These are phyloP conservation scores for Stenopsyche tienmushanensis DNA, from an alignment of 1,140 invertebrate genomes.

Conservation along the genomic window DNA sequence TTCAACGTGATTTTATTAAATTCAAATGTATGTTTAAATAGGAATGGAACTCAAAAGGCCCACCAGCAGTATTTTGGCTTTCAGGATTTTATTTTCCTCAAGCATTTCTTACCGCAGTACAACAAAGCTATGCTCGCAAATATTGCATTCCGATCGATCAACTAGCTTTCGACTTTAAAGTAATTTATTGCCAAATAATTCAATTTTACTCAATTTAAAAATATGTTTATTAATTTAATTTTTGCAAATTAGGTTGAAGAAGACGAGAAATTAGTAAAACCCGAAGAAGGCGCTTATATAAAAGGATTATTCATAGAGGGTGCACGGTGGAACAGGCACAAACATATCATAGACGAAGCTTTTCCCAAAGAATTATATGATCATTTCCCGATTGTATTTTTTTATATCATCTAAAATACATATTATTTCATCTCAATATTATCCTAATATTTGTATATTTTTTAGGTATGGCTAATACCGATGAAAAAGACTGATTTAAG, in stretches of 20 bases:
- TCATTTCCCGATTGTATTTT: conserved; percentile 68
- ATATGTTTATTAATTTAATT: conserved; percentile 26
- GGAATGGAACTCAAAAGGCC: conserved; percentile 82
- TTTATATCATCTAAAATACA: neutral
- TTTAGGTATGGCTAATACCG: conserved; percentile 78
- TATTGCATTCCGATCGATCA: conserved; percentile 90
- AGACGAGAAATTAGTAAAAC: conserved; percentile 68
- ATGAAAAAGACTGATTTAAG: conserved; percentile 67
- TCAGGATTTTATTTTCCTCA: conserved; percentile 96
- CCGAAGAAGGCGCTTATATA: conserved; percentile 81
- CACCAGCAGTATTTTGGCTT: conserved; percentile 85
- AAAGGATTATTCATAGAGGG: conserved; percentile 87
- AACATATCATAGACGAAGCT: conserved; percentile 75
- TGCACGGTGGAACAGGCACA: conserved; percentile 74
- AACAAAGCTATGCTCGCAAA: conserved; percentile 92
- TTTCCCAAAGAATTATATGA: conserved; percentile 81
- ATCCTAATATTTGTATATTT: conserved; percentile 33
- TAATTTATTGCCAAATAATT: conserved; percentile 12
- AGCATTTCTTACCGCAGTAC: conserved; percentile 90
- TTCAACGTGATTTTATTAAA: too few species aligned
- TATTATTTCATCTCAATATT: neutral
- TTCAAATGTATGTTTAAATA: conserved; percentile 61
- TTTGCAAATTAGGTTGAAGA: conserved; percentile 51
- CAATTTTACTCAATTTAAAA: conserved; percentile 22
- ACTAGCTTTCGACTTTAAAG: conserved; percentile 76